Evolutionary conservation across 2,113 vertebrate species (phyloP).

Genomic region (Rana temporaria): DNA sequence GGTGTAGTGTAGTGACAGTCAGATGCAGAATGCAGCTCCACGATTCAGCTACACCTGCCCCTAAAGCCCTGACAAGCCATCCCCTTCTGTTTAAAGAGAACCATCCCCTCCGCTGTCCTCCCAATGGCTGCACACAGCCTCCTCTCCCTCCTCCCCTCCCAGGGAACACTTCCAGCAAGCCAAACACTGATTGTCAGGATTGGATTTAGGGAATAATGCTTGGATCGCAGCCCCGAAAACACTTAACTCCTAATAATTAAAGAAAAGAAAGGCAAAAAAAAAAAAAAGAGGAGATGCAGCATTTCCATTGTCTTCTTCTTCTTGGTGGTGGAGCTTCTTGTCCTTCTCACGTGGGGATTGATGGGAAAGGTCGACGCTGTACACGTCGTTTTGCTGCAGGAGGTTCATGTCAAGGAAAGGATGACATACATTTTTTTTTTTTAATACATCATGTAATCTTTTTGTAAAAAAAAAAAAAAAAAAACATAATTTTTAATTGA

Average conservation of each 20-base stretch:
- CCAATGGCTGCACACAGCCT: constrained; percentile 26
- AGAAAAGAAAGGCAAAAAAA: constrained; percentile 6
- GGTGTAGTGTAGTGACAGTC: constrained; percentile 23
- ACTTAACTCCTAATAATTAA: constrained; percentile 50
- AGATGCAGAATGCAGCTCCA: constrained; percentile 42
- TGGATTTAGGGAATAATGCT: constrained; percentile 44
- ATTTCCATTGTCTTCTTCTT: constrained; percentile 1
- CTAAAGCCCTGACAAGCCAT: constrained; percentile 46
- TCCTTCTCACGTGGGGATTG: constrained; percentile 13
- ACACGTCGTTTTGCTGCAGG: background rate
- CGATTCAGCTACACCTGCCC: constrained; percentile 50
- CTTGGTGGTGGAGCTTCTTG: background rate
- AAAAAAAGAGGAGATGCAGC: constrained; percentile 24
- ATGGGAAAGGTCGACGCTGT: background rate
- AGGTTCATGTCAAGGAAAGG: background rate
- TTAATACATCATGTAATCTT: no score
- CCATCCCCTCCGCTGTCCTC: constrained; percentile 47
- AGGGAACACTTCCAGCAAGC: constrained; percentile 22
- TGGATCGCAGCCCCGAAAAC: constrained; percentile 39
- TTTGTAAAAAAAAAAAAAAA: no score
- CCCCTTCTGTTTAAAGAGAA: constrained; percentile 48
- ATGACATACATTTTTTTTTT: no score
- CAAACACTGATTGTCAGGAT: constrained; percentile 28
- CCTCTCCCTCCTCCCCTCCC: background rate
- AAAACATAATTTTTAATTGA: no score